These are phyloP conservation scores for Rhogogaster chlorosoma DNA, from an alignment of 2,888 invertebrate species.

Conservation along the genomic window DNA sequence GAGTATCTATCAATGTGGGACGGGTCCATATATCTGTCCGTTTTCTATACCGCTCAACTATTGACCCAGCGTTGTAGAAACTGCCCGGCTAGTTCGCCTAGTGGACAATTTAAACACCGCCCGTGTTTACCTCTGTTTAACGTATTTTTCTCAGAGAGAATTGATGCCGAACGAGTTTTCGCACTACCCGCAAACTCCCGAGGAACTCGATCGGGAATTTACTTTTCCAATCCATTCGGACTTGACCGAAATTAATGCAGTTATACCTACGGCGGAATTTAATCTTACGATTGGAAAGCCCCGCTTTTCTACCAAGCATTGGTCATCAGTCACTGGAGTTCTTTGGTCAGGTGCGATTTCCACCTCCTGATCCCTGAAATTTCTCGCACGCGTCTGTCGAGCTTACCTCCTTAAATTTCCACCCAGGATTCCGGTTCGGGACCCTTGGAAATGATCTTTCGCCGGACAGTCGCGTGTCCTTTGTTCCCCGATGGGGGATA, in stretches of 20 bases:
- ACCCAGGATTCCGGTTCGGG: constrained; percentile 9
- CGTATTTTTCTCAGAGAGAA: constrained; percentile 27
- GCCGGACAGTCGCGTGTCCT: background rate
- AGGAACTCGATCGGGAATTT: background rate
- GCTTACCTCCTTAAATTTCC: background rate
- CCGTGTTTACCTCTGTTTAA: constrained; percentile 16
- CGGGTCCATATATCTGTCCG: constrained; percentile 70
- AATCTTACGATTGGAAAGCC: constrained; percentile 31
- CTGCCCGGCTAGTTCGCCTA: background rate
- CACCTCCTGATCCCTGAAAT: background rate
- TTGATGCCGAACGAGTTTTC: constrained; percentile 46
- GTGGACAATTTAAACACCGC: background rate
- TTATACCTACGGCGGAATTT: background rate
- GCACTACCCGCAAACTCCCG: background rate
- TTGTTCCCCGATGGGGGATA: background rate
- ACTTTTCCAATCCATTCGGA: constrained; percentile 28
- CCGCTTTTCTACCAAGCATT: background rate
- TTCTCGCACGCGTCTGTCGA: background rate
- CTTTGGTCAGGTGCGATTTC: background rate
- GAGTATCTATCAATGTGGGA: constrained; percentile 70
- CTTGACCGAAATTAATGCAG: background rate
- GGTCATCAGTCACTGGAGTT: background rate
- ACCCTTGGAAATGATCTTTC: background rate
- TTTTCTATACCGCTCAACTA: background rate
- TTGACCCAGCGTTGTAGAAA: background rate